Base-by-base conservation (phyloP, 2,888 invertebrate genomes). In the Cynaeus angustus region DNA sequence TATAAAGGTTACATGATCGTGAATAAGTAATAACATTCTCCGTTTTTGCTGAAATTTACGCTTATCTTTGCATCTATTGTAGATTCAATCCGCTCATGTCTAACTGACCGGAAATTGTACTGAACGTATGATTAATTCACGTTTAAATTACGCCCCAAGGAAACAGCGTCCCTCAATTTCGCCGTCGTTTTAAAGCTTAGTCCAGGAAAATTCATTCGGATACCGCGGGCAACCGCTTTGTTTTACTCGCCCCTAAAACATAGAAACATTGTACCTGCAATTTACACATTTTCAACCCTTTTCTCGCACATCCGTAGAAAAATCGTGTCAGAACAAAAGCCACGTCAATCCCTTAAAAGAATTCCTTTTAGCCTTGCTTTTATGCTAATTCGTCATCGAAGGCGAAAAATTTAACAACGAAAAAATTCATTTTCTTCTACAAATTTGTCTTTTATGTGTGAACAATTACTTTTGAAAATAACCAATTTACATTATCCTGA, bases 401-500 rank as follows among this genome's bases (percentile, higher is more conserved):
- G 12, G 33, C 3, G 1, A 38, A 16, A 41, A 41, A 28, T 43
- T n/a, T 9, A 13, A 37, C 13, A 26, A 10, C 48, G 45, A 30
- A 52, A 64, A 50, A 64, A 38, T 52, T 38, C n/a, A 48, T 48
- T 48, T 16, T 48, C 14, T 9, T 13, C 6, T 28, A 7, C 21
- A 14, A 1, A 13, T 9, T n/a, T 33, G 14, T 56, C n/a, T n/a
- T 33, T 7, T n/a, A 33, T 9, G n/a, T 12, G 45, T 16, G 37
- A 16, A 14, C 48, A 48, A 62, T 50, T 62, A 53, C 28, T 14
- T 16, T 52, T 21, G 53, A 53, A 55, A 65, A 65, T 55, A 53
- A 65, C 53, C 65, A 65, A 65, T 53, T 53, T 65, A 65, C 53
- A 65, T 65, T 45, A 53, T 65, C 53, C 52, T 13, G 13, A 9